Conservation (phyloP, 1,140 invertebrate species). For the Mactra quadrangularis region DNA sequence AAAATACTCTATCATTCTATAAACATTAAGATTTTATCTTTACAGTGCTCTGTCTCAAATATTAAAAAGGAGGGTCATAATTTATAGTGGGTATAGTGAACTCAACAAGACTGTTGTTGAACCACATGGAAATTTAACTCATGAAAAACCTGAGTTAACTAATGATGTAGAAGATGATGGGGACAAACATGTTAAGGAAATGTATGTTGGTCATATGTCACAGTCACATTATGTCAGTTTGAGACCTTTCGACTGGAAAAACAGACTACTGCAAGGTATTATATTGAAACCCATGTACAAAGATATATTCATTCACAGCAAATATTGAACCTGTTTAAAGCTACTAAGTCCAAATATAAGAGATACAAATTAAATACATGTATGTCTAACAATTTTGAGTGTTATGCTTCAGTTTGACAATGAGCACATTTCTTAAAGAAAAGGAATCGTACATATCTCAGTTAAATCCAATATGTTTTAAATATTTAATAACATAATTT, state of each 20-base stretch:
- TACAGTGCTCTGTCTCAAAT: slow-evolving; percentile 12
- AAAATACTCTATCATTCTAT: too few relatives aligned
- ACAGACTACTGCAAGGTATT: slow-evolving; percentile 5
- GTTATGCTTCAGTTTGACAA: too few relatives aligned
- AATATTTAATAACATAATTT: too few relatives aligned
- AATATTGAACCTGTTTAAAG: too few relatives aligned
- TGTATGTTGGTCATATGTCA: slow-evolving; percentile 23
- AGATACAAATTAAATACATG: too few relatives aligned
- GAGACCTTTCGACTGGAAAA: not conserved
- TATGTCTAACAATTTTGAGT: too few relatives aligned
- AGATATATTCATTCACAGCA: too few relatives aligned
- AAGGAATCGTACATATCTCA: too few relatives aligned
- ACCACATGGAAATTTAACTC: not conserved
- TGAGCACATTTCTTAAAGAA: too few relatives aligned
- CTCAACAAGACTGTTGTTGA: not conserved
- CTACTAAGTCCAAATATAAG: too few relatives aligned
- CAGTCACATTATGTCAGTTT: slow-evolving; percentile 31
- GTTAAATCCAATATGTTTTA: too few relatives aligned
- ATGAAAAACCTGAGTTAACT: not conserved
- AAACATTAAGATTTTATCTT: too few relatives aligned
- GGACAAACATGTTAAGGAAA: not conserved
- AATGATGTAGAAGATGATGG: not conserved
- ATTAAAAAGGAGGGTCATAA: not conserved
- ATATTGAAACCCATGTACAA: not conserved
- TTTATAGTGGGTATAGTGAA: not conserved